These are phyloP conservation scores for Clarias laeviceps DNA, from an alignment of 2,797 vertebrate genomes.

Conservation along the genomic window DNA sequence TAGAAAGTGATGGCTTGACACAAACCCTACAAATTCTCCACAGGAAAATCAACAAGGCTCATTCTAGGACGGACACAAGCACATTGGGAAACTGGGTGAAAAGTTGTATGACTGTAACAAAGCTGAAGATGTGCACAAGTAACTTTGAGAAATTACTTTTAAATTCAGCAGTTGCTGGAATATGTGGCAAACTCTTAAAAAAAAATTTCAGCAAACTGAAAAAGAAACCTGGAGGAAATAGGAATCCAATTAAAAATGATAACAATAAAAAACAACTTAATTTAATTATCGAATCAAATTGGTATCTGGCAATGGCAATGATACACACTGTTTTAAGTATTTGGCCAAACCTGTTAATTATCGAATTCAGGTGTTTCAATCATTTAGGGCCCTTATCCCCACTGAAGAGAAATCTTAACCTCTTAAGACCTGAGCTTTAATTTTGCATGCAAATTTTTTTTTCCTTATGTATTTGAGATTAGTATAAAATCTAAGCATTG, in stretches of 20 bases:
- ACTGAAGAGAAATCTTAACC: too few relatives aligned
- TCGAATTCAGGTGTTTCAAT: too few relatives aligned
- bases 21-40: slow-evolving; percentile 1
- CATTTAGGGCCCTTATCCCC: too few relatives aligned
- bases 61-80: background rate
- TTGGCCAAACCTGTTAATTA: too few relatives aligned
- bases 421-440: too few relatives aligned
- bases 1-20: background rate
- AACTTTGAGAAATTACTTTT: background rate
- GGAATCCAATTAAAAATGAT: background rate
- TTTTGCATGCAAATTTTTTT: too few relatives aligned
- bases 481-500: too few relatives aligned
- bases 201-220: background rate
- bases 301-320: background rate
- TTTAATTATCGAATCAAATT: background rate
- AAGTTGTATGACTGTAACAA: background rate
- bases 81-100: background rate
- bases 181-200: background rate
- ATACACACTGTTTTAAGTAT: too few relatives aligned
- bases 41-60: background rate
- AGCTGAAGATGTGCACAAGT: background rate
- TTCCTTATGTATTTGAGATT: too few relatives aligned
- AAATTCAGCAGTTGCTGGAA: background rate
- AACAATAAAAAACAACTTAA: background rate
- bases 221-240: background rate